phyloP scores from a whole-genome alignment of 2,797 vertebrate genomes.

The Octomys mimax region DNA sequence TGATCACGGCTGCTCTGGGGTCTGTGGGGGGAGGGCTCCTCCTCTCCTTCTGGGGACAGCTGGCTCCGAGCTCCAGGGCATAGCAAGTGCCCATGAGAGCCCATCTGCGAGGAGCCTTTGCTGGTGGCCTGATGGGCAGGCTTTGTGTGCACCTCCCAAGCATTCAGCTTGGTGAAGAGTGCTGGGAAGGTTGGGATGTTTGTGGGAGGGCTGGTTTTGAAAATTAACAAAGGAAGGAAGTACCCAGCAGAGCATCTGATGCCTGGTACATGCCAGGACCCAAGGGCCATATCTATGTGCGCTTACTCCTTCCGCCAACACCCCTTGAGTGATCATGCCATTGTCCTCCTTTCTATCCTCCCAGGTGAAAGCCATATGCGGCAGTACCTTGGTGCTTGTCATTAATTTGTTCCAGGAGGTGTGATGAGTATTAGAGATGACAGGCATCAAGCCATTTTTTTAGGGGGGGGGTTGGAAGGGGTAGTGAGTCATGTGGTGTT shows the following conservation, averaged over 20 bases:
- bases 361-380: background rate
- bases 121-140: rapidly evolving
- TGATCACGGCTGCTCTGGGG: background rate
- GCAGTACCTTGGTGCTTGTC: background rate
- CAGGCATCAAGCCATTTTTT: background rate
- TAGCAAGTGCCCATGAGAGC: background rate
- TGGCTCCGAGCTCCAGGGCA: background rate
- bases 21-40: background rate
- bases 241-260: background rate
- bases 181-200: background rate
- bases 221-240: background rate
- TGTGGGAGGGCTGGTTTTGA: background rate
- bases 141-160: background rate
- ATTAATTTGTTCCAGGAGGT: background rate
- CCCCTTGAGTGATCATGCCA: background rate
- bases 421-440: background rate
- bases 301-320: background rate
- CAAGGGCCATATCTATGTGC: rapidly evolving
- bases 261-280: background rate
- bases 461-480: background rate
- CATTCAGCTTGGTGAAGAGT: background rate
- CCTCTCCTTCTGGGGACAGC: background rate
- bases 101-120: background rate
- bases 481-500: background rate
- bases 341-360: background rate